phyloP scores from a whole-genome alignment of 2,113 vertebrate species.

The Eptesicus fuscus region DNA sequence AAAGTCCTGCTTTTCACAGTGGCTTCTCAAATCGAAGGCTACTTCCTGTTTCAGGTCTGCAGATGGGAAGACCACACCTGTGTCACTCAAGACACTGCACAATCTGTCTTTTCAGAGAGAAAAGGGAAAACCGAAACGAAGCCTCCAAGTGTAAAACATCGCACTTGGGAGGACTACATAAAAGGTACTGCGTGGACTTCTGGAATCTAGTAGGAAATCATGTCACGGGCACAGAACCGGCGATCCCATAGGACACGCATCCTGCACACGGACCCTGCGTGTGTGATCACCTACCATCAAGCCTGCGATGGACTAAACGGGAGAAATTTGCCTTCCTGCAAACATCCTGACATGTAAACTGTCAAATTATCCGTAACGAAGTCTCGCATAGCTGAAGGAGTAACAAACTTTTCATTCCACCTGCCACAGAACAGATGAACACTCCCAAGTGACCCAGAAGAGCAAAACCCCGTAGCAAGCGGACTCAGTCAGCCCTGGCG shows the following conservation, averaged over 20 bases:
- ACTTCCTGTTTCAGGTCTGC: conserved; percentile 45
- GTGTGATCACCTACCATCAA: neutral
- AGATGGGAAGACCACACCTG: neutral
- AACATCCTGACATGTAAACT: neutral
- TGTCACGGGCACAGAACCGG: conserved; percentile 32
- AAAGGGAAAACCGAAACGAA: conserved; percentile 58
- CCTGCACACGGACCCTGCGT: neutral
- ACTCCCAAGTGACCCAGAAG: neutral
- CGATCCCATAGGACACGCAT: neutral
- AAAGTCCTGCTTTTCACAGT: conserved; percentile 45
- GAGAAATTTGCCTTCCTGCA: neutral
- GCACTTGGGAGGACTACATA: conserved; percentile 59
- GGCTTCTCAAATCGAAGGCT: conserved; percentile 26
- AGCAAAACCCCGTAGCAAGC: neutral
- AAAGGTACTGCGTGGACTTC: conserved; percentile 52
- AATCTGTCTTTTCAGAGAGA: conserved; percentile 69
- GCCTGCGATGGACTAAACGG: neutral
- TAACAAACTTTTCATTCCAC: neutral
- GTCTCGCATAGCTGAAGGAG: neutral
- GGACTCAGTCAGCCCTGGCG: neutral
- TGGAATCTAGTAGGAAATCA: conserved; percentile 50
- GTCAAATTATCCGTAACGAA: neutral
- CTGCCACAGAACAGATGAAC: conserved; percentile 30
- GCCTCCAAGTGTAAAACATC: neutral
- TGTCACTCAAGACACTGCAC: conserved; percentile 42